A percentile compares a stretch with the other conserved stretches of the same genome.
Conservation (phyloP, 2,113 vertebrate genomes). For the Myiopsitta monachus region DNA sequence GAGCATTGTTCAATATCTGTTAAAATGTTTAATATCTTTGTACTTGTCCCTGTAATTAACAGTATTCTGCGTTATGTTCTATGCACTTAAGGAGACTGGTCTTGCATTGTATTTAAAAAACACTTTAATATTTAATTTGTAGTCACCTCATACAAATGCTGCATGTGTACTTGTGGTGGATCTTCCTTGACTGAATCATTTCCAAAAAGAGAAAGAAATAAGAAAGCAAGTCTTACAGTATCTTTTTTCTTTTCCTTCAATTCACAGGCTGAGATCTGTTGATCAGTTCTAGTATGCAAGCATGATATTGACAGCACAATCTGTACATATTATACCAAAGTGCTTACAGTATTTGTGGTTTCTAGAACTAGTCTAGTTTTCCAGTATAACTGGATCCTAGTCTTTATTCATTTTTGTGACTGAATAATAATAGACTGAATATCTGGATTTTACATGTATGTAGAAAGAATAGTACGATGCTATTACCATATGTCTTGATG, state of each 20-base stretch:
- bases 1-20: slow-evolving; percentile 2
- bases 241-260: background rate
- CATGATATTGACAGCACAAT: slow-evolving; percentile 26
- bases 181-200: slow-evolving; percentile 27
- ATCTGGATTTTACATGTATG: slow-evolving; percentile 44
- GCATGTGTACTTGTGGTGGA: background rate
- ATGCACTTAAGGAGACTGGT: slow-evolving; percentile 71
- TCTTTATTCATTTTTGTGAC: slow-evolving; percentile 56
- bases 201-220: background rate
- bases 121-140: slow-evolving; percentile 73
- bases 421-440: slow-evolving; percentile 46
- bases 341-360: slow-evolving; percentile 58
- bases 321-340: slow-evolving; percentile 58
- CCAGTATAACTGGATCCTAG: slow-evolving; percentile 58
- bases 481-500: slow-evolving; percentile 64
- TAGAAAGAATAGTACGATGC: slow-evolving; percentile 62
- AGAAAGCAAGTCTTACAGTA: background rate
- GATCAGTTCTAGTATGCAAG: background rate
- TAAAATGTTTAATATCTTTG: slow-evolving; percentile 17
- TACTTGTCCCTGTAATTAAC: slow-evolving; percentile 59
- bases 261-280: background rate
- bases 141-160: slow-evolving; percentile 40
- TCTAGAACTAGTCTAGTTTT: slow-evolving; percentile 41
- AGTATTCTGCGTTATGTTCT: slow-evolving; percentile 67
- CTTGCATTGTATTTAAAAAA: slow-evolving; percentile 70